phyloP scores from a whole-genome alignment of 2,797 vertebrate genomes.

The Fundulus diaphanus region DNA sequence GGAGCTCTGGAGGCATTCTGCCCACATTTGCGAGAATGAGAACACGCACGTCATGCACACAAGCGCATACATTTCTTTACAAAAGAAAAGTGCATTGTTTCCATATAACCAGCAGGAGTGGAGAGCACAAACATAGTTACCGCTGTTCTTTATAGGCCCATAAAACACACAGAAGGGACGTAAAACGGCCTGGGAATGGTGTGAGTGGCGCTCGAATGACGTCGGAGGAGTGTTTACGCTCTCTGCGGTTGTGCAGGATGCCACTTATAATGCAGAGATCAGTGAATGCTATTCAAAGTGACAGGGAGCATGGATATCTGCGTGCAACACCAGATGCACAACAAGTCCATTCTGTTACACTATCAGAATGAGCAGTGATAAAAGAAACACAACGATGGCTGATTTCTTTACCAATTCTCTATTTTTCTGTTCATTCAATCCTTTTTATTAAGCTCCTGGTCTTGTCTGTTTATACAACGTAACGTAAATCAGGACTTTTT shows the following conservation, averaged over 20 bases:
- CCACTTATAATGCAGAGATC: background rate
- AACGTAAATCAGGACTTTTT: background rate
- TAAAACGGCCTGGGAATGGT: conserved; percentile 21
- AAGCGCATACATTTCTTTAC: background rate
- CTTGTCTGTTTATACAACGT: background rate
- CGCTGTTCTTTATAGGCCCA: background rate
- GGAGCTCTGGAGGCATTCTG: conserved; percentile 32
- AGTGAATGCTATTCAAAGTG: background rate
- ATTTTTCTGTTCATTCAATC: background rate
- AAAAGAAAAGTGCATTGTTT: conserved; percentile 9
- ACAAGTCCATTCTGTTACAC: background rate
- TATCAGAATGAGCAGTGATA: background rate
- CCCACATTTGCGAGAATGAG: conserved; percentile 21
- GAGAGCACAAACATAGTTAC: background rate
- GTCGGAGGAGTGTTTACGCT: conserved; percentile 19
- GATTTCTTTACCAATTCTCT: background rate
- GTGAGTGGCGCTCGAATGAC: conserved; percentile 21
- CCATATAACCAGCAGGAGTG: conserved; percentile 3
- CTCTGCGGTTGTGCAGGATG: background rate
- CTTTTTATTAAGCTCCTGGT: background rate
- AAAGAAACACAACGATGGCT: background rate
- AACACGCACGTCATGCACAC: background rate
- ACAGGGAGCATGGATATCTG: background rate
- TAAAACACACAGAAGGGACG: conserved; percentile 21
- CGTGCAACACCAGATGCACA: background rate